Conservation (phyloP, 2,113 vertebrate genomes). For the Tachysurus fulvidraco region DNA sequence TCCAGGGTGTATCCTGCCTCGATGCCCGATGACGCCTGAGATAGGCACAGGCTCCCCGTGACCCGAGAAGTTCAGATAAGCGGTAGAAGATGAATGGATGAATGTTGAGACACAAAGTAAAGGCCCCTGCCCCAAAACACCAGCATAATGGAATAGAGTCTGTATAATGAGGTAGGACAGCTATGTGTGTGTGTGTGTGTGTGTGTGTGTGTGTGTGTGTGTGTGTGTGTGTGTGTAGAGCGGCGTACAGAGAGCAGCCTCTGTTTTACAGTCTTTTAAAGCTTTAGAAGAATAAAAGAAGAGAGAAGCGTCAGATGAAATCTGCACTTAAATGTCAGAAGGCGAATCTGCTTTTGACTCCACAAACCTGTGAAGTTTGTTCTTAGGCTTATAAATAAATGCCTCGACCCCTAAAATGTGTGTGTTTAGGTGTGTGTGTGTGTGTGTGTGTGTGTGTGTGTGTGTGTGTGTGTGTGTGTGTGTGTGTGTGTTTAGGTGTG, state of each 20-base stretch:
- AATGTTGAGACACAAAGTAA: background rate
- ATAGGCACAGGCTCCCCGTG: too few relatives aligned
- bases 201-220: background rate
- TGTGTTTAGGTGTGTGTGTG: background rate
- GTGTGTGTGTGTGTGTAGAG: background rate
- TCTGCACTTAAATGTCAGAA: conserved; percentile 4
- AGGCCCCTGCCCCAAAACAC: background rate
- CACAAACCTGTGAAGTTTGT: conserved; percentile 16
- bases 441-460: too few relatives aligned
- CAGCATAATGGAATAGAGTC: background rate
- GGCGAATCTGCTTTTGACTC: conserved; percentile 24
- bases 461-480: too few relatives aligned
- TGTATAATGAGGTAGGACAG: background rate
- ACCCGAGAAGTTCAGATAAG: too few relatives aligned
- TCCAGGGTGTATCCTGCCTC: too few relatives aligned
- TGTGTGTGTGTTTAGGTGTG: background rate
- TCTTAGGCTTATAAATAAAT: background rate
- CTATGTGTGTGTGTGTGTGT: background rate
- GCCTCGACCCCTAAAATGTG: background rate
- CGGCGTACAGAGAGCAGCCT: background rate
- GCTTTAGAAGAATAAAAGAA: background rate
- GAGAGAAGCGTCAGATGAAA: background rate
- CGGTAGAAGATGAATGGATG: too few relatives aligned
- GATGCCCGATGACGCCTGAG: too few relatives aligned
- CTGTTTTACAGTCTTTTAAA: background rate